A percentile compares a stretch with the other conserved stretches of the same genome.
phyloP scores from a whole-genome alignment of 2,113 vertebrate species.

The Indicator indicator region DNA sequence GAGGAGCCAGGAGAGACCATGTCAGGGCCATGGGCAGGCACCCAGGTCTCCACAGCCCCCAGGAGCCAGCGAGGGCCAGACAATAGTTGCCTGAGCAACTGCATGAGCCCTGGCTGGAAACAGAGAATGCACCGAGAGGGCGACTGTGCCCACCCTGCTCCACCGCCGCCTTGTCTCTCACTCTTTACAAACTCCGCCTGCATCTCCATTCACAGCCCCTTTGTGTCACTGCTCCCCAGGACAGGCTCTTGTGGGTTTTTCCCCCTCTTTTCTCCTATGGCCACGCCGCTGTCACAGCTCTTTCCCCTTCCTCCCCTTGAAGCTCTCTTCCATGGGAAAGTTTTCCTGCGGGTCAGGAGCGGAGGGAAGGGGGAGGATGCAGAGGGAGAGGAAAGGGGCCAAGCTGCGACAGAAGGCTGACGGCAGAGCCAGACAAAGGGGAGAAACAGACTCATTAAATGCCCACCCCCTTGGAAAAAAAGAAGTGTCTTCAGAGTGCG shows the following conservation, averaged over 20 bases:
- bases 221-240: slow-evolving; percentile 51
- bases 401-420: slow-evolving; percentile 71
- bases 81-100: slow-evolving; percentile 65
- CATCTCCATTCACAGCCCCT: slow-evolving; percentile 66
- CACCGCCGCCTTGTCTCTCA: background rate
- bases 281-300: background rate
- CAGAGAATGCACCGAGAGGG: background rate
- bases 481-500: background rate
- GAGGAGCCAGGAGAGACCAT: background rate
- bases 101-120: slow-evolving; percentile 30
- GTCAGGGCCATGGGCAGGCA: background rate
- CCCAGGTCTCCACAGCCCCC: background rate
- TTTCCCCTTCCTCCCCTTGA: background rate
- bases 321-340: slow-evolving; percentile 74
- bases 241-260: background rate
- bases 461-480: background rate
- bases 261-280: slow-evolving; percentile 22
- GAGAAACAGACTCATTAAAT: slow-evolving; percentile 61
- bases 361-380: slow-evolving; percentile 38
- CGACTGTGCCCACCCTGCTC: background rate
- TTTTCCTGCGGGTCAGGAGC: slow-evolving; percentile 67
- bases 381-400: slow-evolving; percentile 46
- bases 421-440: slow-evolving; percentile 69
- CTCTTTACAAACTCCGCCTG: slow-evolving; percentile 64
- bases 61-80: background rate